Base-by-base conservation (phyloP, 2,888 invertebrate species). In the Scaptomyza reducta region DNA sequence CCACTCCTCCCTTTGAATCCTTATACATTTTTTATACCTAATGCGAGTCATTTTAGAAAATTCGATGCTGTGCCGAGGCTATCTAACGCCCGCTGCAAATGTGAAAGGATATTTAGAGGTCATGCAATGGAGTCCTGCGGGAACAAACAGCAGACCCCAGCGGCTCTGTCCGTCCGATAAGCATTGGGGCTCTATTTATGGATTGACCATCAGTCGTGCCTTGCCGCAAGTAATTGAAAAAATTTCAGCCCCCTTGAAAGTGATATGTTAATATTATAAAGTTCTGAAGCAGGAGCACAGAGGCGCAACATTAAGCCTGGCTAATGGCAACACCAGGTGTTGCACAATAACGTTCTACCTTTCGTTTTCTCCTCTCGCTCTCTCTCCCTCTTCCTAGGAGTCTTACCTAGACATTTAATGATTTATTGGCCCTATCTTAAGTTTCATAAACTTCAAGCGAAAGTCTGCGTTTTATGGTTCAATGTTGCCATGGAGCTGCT, bases 81-180 rank as follows among this genome's bases (percentile, higher is more conserved):
- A 63, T 62, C 46, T 59, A 27, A 55, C 33, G 46, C 54, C 70
- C 35, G 51, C 22, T 62, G 58, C 45, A 67, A 80, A 74, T 79
- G 70, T 44, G 56, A 75, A 87, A 84, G 83, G 83, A 84, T 87
- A 62, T 77, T 83, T 88, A 88, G 86, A 84, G 88, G 83, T 84
- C 83, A 79, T 61, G 53, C 47, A 61, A 42, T 41, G 61, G 41
- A 31, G 31, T 38, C 35, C 51, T 40, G 29, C 47, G 16, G 9
- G 11, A 29, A 16, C 9, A 1, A 7, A 6, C 7, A 2, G 1
- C 46, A 46, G 7, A 38, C 0, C 14, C 27, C 6, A 2, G 1
- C 31, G 58, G 50, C 14, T 6, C n/a, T 9, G 46, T 16, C 42
- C 11, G 49, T 22, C 42, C 56, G 70, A 78, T 68, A 79, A 65